Evolutionary conservation across 2,888 invertebrate species (phyloP).

Genomic region (Netelia virgata): DNA sequence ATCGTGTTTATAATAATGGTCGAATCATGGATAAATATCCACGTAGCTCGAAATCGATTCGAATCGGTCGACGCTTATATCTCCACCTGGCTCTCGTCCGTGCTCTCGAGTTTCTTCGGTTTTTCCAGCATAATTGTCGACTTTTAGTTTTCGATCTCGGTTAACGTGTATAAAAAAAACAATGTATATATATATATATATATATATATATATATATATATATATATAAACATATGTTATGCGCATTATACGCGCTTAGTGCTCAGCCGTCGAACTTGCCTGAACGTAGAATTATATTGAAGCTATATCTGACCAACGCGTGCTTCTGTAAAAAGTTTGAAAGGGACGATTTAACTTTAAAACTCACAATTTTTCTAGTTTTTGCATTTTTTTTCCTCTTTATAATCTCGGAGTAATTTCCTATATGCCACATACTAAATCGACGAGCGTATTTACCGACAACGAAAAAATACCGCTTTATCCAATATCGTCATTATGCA

Average conservation of each 20-base stretch:
- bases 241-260: background rate
- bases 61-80: slow-evolving; percentile 34
- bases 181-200: background rate
- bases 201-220: background rate
- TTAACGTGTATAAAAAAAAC: slow-evolving; percentile 1
- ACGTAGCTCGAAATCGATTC: too few relatives aligned
- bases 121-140: slow-evolving; percentile 49
- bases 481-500: slow-evolving; percentile 39
- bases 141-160: slow-evolving; percentile 47
- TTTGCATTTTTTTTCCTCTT: slow-evolving; percentile 4
- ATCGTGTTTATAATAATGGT: slow-evolving; percentile 15
- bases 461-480: slow-evolving; percentile 35
- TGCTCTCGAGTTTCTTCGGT: slow-evolving; percentile 45
- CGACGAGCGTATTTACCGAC: background rate
- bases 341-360: slow-evolving; percentile 40
- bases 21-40: background rate
- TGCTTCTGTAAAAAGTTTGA: slow-evolving; percentile 18
- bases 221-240: background rate
- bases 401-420: slow-evolving; percentile 41
- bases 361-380: slow-evolving; percentile 19
- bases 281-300: slow-evolving; percentile 21
- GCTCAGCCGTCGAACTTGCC: background rate
- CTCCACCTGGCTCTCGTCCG: slow-evolving; percentile 13
- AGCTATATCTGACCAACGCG: background rate
- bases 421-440: slow-evolving; percentile 21